A percentile compares a stretch with the other conserved stretches of the same genome.
phyloP scores from a whole-genome alignment of 2,888 invertebrate species.

The Xestia rhomboidea region DNA sequence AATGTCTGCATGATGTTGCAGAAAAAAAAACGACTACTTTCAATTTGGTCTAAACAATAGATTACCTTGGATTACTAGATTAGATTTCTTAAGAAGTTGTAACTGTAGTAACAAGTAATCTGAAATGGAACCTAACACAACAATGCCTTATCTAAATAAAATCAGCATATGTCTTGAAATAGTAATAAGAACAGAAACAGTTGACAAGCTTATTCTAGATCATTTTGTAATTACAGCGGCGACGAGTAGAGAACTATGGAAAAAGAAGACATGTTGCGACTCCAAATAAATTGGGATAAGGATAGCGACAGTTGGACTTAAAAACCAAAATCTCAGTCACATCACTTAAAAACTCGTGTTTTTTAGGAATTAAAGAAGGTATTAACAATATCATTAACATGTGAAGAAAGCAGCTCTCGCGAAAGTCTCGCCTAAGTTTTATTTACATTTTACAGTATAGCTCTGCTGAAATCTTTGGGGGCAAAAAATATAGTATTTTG shows the following conservation, averaged over 20 bases:
- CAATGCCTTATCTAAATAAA: slow-evolving; percentile 14
- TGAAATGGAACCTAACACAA: slow-evolving; percentile 14
- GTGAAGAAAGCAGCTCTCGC: background rate
- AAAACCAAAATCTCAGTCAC: background rate
- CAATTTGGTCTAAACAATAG: slow-evolving; percentile 27
- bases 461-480: background rate
- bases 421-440: background rate
- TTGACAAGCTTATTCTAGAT: background rate
- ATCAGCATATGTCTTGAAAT: slow-evolving; percentile 8
- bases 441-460: background rate
- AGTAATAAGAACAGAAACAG: background rate
- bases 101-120: slow-evolving; percentile 13
- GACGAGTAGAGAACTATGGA: background rate
- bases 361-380: background rate
- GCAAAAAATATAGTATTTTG: background rate
- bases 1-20: background rate
- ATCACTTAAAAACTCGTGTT: background rate
- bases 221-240: background rate
- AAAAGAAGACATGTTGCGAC: background rate
- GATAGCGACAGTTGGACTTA: background rate
- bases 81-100: slow-evolving; percentile 29
- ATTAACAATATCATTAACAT: background rate
- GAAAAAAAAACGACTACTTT: background rate
- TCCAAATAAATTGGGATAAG: background rate
- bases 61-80: slow-evolving; percentile 37